Evolutionary conservation across 2,888 invertebrate species (phyloP).

Genomic region (Autographa pulchrina): DNA sequence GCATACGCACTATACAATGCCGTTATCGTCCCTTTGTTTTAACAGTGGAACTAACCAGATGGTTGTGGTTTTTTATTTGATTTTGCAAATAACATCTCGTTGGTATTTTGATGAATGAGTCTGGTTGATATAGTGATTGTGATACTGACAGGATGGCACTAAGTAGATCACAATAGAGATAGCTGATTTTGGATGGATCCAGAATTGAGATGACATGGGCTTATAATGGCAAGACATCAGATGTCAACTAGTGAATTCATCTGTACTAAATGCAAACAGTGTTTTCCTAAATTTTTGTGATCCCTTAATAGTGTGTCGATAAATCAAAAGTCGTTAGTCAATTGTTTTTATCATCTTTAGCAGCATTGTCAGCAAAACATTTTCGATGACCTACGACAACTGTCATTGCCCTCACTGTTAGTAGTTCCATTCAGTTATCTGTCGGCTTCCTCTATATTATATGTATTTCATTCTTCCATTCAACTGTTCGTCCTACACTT

Average conservation of each 20-base stretch:
- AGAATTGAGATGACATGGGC: background rate
- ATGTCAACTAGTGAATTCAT: too few relatives aligned
- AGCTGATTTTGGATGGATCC: background rate
- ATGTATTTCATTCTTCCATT: background rate
- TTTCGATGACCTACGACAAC: background rate
- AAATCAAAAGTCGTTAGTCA: too few relatives aligned
- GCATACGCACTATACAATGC: conserved; percentile 43
- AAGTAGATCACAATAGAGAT: background rate
- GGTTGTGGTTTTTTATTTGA: conserved; percentile 23
- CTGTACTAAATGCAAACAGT: too few relatives aligned
- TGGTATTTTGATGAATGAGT: background rate
- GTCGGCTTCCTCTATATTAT: background rate
- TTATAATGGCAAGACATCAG: too few relatives aligned
- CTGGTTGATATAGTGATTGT: background rate
- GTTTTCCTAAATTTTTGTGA: too few relatives aligned
- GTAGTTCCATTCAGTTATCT: conserved; percentile 1
- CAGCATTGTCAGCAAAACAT: background rate
- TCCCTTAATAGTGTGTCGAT: too few relatives aligned
- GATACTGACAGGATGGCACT: background rate
- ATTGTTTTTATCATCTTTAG: too few relatives aligned
- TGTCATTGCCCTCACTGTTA: background rate
- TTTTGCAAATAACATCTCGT: background rate
- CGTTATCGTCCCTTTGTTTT: conserved; percentile 56
- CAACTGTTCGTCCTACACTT: conserved; percentile 3
- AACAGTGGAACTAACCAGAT: conserved; percentile 37